These are phyloP conservation scores for Oreochromis spilurus DNA, from an alignment of 2,113 vertebrate species.

Conservation along the genomic window DNA sequence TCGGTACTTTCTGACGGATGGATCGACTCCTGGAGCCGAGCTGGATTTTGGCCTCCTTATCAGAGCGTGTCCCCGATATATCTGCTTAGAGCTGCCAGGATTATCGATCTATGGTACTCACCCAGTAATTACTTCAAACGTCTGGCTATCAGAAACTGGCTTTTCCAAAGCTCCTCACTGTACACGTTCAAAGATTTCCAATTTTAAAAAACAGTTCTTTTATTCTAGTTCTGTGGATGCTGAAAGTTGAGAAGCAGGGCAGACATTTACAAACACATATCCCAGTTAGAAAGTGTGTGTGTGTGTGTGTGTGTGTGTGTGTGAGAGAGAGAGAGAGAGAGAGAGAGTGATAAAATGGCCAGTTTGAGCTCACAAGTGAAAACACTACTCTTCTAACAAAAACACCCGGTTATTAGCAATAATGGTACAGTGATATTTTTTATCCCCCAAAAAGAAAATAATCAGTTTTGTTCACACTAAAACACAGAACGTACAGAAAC, in stretches of 20 bases:
- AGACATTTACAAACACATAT: neutral
- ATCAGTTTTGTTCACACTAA: neutral
- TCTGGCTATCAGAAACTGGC: neutral
- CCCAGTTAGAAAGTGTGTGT: neutral
- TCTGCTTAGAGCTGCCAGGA: neutral
- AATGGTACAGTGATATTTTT: constrained; percentile 14
- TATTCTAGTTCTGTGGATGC: constrained; percentile 33
- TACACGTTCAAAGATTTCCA: neutral
- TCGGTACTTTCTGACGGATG: neutral
- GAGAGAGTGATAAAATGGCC: constrained; percentile 2
- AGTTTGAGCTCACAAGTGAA: constrained; percentile 32
- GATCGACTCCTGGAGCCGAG: neutral
- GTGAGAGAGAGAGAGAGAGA: neutral
- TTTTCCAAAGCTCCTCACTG: neutral
- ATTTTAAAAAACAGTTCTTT: neutral
- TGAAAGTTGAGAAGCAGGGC: neutral
- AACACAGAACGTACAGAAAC: neutral
- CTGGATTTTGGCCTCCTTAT: neutral
- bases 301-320: neutral
- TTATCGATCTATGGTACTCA: neutral
- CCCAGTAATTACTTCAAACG: neutral
- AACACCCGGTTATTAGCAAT: constrained; percentile 31
- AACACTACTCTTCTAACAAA: constrained; percentile 29
- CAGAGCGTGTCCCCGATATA: neutral
- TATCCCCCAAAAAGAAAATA: neutral